These are phyloP conservation scores for Drosophila erecta DNA, from an alignment of 1,140 invertebrate genomes.

Conservation along the genomic window DNA sequence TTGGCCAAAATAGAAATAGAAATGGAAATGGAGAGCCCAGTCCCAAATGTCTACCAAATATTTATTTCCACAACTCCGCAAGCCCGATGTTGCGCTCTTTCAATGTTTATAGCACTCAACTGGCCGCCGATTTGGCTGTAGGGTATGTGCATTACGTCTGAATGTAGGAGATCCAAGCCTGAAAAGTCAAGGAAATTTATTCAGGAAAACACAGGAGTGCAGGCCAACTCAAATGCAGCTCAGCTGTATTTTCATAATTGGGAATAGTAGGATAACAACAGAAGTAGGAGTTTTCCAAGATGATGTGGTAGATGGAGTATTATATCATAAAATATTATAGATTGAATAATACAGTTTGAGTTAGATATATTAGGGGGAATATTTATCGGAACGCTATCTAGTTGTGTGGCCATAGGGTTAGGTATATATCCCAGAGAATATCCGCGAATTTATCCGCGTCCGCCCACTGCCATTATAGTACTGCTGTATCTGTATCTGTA, in stretches of 20 bases:
- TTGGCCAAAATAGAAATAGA: conserved; percentile 32
- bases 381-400: too few species aligned
- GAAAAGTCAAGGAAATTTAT: conserved; percentile 30
- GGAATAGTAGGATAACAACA: too few species aligned
- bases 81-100: conserved; percentile 57
- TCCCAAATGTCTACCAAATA: conserved; percentile 78
- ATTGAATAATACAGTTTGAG: too few species aligned
- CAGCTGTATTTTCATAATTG: neutral
- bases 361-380: too few species aligned
- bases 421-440: neutral
- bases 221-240: neutral
- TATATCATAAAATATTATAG: too few species aligned
- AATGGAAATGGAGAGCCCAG: conserved; percentile 42
- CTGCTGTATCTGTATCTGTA: conserved; percentile 23
- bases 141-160: conserved; percentile 23
- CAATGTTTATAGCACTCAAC: conserved; percentile 68
- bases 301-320: neutral
- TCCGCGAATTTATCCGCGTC: neutral
- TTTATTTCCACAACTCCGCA: conserved; percentile 75
- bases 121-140: conserved; percentile 29
- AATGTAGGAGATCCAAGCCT: conserved; percentile 2
- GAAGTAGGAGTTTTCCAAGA: neutral
- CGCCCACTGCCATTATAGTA: conserved; percentile 34
- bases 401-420: too few species aligned
- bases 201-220: conserved; percentile 25